These are phyloP conservation scores for Elysia chlorotica DNA, from an alignment of 1,140 invertebrate genomes.

Conservation along the genomic window DNA sequence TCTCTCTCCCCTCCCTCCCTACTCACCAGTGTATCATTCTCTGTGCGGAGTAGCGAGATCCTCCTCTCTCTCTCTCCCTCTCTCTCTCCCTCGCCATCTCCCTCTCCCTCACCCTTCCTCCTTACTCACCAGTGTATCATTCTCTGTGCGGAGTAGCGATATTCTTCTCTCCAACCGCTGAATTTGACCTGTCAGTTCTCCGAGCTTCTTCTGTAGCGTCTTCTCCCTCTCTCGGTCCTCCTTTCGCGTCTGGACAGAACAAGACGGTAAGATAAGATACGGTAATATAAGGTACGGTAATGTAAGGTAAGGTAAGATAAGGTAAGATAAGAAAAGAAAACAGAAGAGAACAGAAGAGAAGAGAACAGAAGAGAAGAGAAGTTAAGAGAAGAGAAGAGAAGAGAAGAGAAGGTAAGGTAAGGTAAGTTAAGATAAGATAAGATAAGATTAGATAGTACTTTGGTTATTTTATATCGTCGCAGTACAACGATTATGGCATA, in stretches of 20 bases:
- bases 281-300: constrained; percentile 3
- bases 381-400: not conserved
- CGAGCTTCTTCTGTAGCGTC: constrained; percentile 44
- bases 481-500: too few relatives aligned
- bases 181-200: constrained; percentile 50
- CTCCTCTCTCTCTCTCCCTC: too few relatives aligned
- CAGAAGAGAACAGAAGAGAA: not conserved
- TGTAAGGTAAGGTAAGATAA: constrained; percentile 4
- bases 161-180: constrained; percentile 49
- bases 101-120: too few relatives aligned
- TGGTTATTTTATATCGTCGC: too few relatives aligned
- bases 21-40: too few relatives aligned
- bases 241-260: constrained; percentile 41
- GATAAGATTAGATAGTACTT: not conserved
- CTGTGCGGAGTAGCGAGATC: too few relatives aligned
- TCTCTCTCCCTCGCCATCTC: too few relatives aligned
- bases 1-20: too few relatives aligned
- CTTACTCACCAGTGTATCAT: constrained; percentile 51
- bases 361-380: not conserved
- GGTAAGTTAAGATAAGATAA: not conserved
- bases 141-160: constrained; percentile 47
- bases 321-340: not conserved
- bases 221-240: constrained; percentile 45
- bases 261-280: constrained; percentile 8
- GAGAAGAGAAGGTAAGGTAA: not conserved